These are phyloP conservation scores for Mythimna lalbum DNA, from an alignment of 2,888 invertebrate genomes.

Conservation along the genomic window DNA sequence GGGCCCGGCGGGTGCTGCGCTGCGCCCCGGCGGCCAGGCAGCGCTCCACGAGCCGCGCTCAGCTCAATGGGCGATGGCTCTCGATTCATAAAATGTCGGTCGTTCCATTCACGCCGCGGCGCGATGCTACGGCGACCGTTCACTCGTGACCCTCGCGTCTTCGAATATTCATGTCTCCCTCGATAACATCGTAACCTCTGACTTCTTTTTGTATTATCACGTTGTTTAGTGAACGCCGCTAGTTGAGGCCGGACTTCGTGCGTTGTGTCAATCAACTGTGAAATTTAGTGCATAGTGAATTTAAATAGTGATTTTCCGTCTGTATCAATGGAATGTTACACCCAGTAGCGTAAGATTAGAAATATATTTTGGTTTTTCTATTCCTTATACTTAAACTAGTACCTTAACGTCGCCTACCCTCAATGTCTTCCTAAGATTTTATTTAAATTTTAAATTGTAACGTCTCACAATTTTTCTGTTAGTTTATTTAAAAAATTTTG, in stretches of 20 bases:
- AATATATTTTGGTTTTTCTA: conserved; percentile 70
- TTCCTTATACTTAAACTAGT: conserved; percentile 40
- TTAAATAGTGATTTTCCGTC: conserved; percentile 81
- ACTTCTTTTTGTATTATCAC: conserved; percentile 89
- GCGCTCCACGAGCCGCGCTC: conserved; percentile 69
- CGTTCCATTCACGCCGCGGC: conserved; percentile 89
- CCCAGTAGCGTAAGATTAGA: conserved; percentile 85
- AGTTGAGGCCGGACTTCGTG: conserved; percentile 83
- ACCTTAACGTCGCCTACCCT: conserved; percentile 24
- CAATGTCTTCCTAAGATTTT: conserved; percentile 19
- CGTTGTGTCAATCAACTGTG: conserved; percentile 87
- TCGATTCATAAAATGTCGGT: conserved; percentile 90
- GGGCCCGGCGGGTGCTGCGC: conserved; percentile 77
- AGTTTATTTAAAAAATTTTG: conserved; percentile 9
- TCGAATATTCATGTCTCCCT: conserved; percentile 90
- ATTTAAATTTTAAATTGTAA: conserved; percentile 25
- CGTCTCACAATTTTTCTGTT: conserved; percentile 10
- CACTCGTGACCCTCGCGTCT: conserved; percentile 91
- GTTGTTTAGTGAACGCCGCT: conserved; percentile 86
- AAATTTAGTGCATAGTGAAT: conserved; percentile 86
- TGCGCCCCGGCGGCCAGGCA: conserved; percentile 74
- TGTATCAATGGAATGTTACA: conserved; percentile 84
- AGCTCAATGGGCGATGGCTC: conserved; percentile 88
- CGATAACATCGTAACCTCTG: conserved; percentile 90
- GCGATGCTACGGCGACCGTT: conserved; percentile 87